Base-by-base conservation (phyloP, 2,113 vertebrate genomes). In the Petromus typicus region DNA sequence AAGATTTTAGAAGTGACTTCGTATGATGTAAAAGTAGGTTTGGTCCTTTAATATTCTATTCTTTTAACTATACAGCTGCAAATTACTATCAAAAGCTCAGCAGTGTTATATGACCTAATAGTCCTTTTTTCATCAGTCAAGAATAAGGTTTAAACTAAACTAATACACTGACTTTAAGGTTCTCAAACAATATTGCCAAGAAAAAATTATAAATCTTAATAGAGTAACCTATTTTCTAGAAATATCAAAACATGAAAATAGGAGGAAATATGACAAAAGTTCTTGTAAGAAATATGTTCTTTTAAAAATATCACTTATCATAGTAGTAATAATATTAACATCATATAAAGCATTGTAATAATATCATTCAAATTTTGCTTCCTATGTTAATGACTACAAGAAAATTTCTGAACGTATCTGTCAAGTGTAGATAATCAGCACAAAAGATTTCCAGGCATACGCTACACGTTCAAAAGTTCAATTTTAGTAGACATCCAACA, bases 321-420 rank as follows among this genome's bases (percentile, higher is more conserved):
- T 61, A 83, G 89, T 66, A 79, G 78, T 22, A 97, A 61, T 0
- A 87, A 67, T 79, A 57, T 40, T 57, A 67, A 56, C 7, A 89
- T 87, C 89, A 94, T 90, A 94, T 54, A 96, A 95, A 97, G 86
- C 93, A 96, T 91, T 98, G n/a, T n/a, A n/a, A n/a, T n/a, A n/a
- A n/a, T n/a, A n/a, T n/a, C n/a, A n/a, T n/a, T 98, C 91, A 37
- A 11, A 89, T 92, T 96, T 97, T 0, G 30, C 83, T 97, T 98
- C 95, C 91, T 75, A 96, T 96, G 98, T 96, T 98, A 98, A 97
- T 85, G 90, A 96, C 96, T 63, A 43, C 30, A 94, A 96, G 97
- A 86, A 97, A 97, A 97, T 95, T 97, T 97, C 97, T 96, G 95
- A 97, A 97, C 95, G 89, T 76, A 98, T 96, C 97, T 97, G 94